phyloP scores from a whole-genome alignment of 2,888 invertebrate species.

The Stenotaenia linearis region DNA sequence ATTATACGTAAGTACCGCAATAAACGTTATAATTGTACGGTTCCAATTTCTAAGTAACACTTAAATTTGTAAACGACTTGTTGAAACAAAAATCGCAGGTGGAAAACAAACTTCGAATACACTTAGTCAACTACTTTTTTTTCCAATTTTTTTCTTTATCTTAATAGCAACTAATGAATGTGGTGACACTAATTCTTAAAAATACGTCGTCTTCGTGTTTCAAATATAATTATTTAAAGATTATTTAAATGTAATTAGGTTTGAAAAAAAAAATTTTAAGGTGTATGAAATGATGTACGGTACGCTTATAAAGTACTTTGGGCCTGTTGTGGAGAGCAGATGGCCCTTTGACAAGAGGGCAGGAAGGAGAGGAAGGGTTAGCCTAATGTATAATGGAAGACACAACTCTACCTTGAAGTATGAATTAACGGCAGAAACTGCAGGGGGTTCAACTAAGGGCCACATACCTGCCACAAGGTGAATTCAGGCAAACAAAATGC shows the following conservation, averaged over 20 bases:
- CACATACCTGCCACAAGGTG: slow-evolving; percentile 20
- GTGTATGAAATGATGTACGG: no score
- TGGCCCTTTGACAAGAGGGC: slow-evolving; percentile 3
- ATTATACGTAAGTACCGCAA: background rate
- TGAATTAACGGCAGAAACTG: slow-evolving; percentile 26
- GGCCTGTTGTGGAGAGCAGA: background rate
- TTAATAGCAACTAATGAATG: background rate
- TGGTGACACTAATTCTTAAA: background rate
- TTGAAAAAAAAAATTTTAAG: no score
- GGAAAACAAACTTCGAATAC: no score
- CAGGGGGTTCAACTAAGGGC: slow-evolving; percentile 4
- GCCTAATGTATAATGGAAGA: slow-evolving; percentile 15
- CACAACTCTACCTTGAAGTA: slow-evolving; percentile 23
- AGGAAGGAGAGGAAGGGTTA: background rate
- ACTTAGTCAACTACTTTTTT: no score
- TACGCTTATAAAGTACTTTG: no score
- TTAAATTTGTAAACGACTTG: background rate
- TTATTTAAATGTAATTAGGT: background rate
- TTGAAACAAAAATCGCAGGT: no score
- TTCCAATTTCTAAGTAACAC: background rate
- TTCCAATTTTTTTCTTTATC: background rate
- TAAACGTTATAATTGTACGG: background rate
- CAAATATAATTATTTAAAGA: background rate
- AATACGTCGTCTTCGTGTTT: background rate
- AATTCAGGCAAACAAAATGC: slow-evolving; percentile 7